Evolutionary conservation across 2,888 invertebrate genomes (phyloP).

Genomic region (Dascillus cervinus): DNA sequence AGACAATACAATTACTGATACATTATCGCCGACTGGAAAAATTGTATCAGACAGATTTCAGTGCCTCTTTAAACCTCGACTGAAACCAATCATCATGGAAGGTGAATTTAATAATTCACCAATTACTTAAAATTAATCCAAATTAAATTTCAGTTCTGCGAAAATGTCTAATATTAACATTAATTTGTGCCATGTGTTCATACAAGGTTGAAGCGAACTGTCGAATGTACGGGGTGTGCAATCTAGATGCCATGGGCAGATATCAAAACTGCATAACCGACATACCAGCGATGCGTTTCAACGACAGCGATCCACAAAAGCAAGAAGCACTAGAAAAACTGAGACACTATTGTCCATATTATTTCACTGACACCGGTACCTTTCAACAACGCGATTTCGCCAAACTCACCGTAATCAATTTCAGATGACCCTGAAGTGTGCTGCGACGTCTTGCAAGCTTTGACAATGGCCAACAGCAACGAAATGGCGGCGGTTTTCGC

Average conservation of each 20-base stretch:
- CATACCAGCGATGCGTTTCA: slow-evolving; percentile 33
- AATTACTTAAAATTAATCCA: background rate
- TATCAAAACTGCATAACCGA: slow-evolving; percentile 38
- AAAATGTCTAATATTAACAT: background rate
- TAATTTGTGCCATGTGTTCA: no score
- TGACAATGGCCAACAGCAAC: slow-evolving; percentile 48
- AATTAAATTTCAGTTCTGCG: background rate
- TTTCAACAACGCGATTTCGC: background rate
- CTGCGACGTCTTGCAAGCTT: slow-evolving; percentile 52
- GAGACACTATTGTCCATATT: slow-evolving; percentile 53
- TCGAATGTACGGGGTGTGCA: slow-evolving; percentile 55
- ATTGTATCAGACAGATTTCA: no score
- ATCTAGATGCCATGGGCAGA: slow-evolving; percentile 25
- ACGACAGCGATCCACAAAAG: slow-evolving; percentile 25
- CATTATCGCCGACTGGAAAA: no score
- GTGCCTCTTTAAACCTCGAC: no score
- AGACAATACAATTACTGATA: no score
- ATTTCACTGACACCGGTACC: slow-evolving; percentile 37
- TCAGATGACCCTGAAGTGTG: slow-evolving; percentile 47
- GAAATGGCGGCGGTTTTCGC: slow-evolving; percentile 60
- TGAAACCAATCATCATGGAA: no score
- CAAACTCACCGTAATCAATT: background rate
- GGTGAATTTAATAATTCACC: slow-evolving; percentile 1
- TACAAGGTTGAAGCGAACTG: slow-evolving; percentile 39
- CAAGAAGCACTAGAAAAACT: slow-evolving; percentile 42